phyloP scores from a whole-genome alignment of 2,888 invertebrate genomes.

The Drosophila fungiperda region DNA sequence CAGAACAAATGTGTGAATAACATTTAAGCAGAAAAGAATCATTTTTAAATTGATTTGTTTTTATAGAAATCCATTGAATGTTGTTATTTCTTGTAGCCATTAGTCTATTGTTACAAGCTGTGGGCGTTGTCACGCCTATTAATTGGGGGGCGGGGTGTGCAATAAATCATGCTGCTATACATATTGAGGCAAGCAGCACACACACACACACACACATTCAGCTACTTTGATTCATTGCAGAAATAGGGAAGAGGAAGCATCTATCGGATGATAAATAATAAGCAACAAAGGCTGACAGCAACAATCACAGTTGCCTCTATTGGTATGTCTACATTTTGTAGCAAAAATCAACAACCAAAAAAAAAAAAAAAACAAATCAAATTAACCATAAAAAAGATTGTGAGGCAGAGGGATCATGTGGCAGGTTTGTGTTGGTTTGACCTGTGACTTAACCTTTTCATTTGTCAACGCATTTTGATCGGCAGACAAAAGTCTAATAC shows the following conservation, averaged over 20 bases:
- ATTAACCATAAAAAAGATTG: constrained; percentile 37
- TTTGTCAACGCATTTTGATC: constrained; percentile 55
- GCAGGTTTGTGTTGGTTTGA: constrained; percentile 31
- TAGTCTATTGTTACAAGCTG: constrained; percentile 45
- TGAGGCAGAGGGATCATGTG: not conserved
- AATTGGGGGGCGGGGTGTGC: constrained; percentile 25
- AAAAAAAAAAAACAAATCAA: constrained; percentile 26
- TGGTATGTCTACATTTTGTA: constrained; percentile 49
- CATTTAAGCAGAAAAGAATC: not conserved
- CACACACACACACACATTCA: constrained; percentile 6
- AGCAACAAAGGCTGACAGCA: constrained; percentile 64
- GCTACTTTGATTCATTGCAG: constrained; percentile 72
- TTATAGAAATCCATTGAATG: constrained; percentile 60
- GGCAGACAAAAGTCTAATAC: constrained; percentile 43
- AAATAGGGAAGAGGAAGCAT: not conserved
- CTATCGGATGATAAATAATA: constrained; percentile 69
- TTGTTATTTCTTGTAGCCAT: constrained; percentile 32
- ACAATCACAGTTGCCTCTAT: constrained; percentile 47
- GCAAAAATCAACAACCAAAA: constrained; percentile 15
- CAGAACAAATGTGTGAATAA: not conserved
- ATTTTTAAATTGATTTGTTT: constrained; percentile 44
- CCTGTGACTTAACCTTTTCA: constrained; percentile 64
- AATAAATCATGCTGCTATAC: constrained; percentile 56
- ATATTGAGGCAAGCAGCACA: constrained; percentile 43
- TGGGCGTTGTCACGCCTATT: constrained; percentile 42